Base-by-base conservation (phyloP, 2,797 vertebrate species). In the Hydrocynus forskahlii region DNA sequence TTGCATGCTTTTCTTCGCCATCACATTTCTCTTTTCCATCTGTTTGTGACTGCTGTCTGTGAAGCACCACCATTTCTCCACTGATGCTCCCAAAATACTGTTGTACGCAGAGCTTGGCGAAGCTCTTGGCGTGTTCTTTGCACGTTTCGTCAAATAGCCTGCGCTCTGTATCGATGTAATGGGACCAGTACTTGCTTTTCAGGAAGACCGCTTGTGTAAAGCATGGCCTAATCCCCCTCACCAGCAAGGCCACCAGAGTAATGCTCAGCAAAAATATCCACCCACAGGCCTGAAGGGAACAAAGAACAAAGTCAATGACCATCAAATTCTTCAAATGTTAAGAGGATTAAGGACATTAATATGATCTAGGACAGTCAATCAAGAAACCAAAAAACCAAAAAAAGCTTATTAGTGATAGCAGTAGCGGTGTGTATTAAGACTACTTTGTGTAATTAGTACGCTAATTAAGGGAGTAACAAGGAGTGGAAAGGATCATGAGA, bases 101-200 rank as follows among this genome's bases (percentile, higher is more conserved):
- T 82, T 98, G 97, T 90, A 99, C 96, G 88, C 97, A 99, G 78
- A 97, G 91, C 87, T 96, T 98, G 91, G 98, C 97, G 0, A 99
- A 99, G 86, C 94, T 97, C 89, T 95, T 98, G 83, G 97, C 96
- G 0, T 99, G 98, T 79, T 98, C 97, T 0, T 96, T 95, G 59
- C 98, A 98, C 0, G 96, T 98, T 76, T 99, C 97, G 0, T 99
- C 97, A 0, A 99, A 99, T 84, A 99, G 91, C 89, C 97, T 98
- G 81, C 97, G 95, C 82, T 99, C 97, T 0, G 96, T 98, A 91
- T 99, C 96, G 0, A 98, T 96, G 80, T 99, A 99, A 87, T 98
- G 97, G 29, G 97, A 98, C 98, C 97, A 99, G 90, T 99, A 99
- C 87, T 98, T 98, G 93, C 97, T 98, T 91, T 99, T 98, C 80